phyloP scores from a whole-genome alignment of 2,797 vertebrate genomes.

The Cercopithecus petaurista region DNA sequence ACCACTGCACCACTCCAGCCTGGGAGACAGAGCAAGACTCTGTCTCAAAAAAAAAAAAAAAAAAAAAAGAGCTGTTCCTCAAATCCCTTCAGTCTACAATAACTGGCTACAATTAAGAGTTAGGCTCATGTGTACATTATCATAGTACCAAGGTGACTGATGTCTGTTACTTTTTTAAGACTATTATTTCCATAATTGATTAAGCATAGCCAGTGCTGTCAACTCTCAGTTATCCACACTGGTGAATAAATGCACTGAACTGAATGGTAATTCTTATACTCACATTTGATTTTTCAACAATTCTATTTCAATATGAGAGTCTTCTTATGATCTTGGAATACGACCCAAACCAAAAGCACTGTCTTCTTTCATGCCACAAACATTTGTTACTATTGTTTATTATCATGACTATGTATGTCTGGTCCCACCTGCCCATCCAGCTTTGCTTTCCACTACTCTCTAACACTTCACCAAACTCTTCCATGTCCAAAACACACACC shows the following conservation, averaged over 20 bases:
- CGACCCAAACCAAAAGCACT: background rate
- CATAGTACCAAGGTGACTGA: background rate
- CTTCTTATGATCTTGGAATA: background rate
- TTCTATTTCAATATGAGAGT: background rate
- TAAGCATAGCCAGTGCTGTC: background rate
- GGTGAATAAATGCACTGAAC: background rate
- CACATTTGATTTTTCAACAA: background rate
- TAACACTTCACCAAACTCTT: background rate
- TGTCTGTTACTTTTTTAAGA: background rate
- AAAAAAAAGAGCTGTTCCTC: background rate
- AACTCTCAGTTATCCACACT: background rate
- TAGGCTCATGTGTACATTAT: background rate
- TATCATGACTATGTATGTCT: no score
- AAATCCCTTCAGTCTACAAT: background rate
- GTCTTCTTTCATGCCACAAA: background rate
- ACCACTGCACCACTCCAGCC: no score
- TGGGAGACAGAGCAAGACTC: no score
- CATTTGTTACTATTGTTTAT: background rate
- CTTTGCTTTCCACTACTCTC: background rate
- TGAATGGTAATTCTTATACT: background rate
- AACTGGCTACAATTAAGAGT: background rate
- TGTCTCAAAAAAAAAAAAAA: no score
- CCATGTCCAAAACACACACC: background rate
- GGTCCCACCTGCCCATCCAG: background rate
- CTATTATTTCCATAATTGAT: background rate